Base-by-base conservation (phyloP, 2,113 vertebrate species). In the Microcebus jonahi region DNA sequence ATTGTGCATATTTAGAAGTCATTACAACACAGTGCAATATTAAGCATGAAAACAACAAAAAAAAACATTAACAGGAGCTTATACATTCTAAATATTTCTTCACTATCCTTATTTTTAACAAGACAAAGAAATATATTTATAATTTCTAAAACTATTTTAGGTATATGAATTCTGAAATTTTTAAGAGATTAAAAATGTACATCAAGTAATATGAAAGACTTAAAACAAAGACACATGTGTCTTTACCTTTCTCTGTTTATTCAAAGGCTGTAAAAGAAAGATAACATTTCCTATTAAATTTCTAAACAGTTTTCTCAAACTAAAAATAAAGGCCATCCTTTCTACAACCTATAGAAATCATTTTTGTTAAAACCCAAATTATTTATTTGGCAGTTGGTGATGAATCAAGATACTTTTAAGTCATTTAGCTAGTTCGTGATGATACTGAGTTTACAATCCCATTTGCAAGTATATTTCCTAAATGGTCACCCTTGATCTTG, bases 21-120 rank as follows among this genome's bases (percentile, higher is more conserved):
- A 96, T 65, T 91, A 82, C 11, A 45, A 82, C 6, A 84, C 34
- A 9, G 80, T 57, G 65, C 6, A 96, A 75, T 70, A 90, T 76
- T 96, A 94, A 96, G 29, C 55, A 92, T 96, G 94, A 96, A 29
- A 42, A 92, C 39, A 31, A 91, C n/a, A n/a, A 91, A 97, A 90
- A 3, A 15, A 92, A 94, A 50, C 23, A 88, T 39, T 92, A 94
- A 94, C 55, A 92, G n/a, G 63, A 97, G 23, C 27, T 79, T 65
- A 61, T 76, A 88, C 71, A 61, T 53, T 65, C 76, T 93, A 91
- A 89, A 86, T 81, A 82, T 94, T 95, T 61, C 39, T 77, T 55
- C 31, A 57, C 63, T 34, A 25, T 39, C 27, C 45, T 92, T 87
- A 84, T 50, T 84, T 80, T 95, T 50, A 59, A 61, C 27, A 94